Evolutionary conservation across 2,888 invertebrate genomes (phyloP), one percentile per base, ranked within the genome.

Genomic region (Acanthococcus lagerstroemiae): DNA sequence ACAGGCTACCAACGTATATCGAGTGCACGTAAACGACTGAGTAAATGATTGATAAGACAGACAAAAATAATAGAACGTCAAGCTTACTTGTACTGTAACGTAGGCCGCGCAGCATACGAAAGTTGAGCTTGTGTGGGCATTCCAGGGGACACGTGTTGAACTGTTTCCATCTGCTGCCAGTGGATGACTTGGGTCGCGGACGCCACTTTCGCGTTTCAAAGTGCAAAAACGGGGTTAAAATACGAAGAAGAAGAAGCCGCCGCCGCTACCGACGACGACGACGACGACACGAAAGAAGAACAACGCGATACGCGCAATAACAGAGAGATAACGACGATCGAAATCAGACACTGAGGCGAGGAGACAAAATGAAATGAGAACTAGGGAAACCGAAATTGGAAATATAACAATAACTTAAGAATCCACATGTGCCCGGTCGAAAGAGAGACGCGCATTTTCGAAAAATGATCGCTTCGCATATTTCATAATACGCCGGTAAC

Each of bases 161-260:
- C 61, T 61, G 61, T 61, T 61, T 61, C 61, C 61, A 61, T 61
- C 61, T 61, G 61, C 61, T 61, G 61, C 61, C 61, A 61, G 37
- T 61, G 61, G 61, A 61, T 61, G 27, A 61, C 61, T 50, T 61
- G 61, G 50, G 61, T 61, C 61, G 61, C 61, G 61, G 61, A 61
- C 61, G 61, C 61, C 61, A 61, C 61, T 61, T 61, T 61, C 61
- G 61, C 61, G 61, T 61, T 52, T 17, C 37, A 45, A 48, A 44
- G 25, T 17, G 54, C 54, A 15, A 57, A n/a, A 57, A 27, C n/a
- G 22, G 44, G n/a, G n/a, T n/a, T n/a, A n/a, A 22, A 22, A 9
- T 6, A 21, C n/a, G 22, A 52, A 17, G 19, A 21, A 21, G 5
- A 7, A 5, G 5, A 26, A 37, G n/a, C n/a, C 37, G 37, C 12